Evolutionary conservation across 2,797 vertebrate species (phyloP), one percentile per base, ranked within the genome.

Genomic region (Etheostoma perlongum): DNA sequence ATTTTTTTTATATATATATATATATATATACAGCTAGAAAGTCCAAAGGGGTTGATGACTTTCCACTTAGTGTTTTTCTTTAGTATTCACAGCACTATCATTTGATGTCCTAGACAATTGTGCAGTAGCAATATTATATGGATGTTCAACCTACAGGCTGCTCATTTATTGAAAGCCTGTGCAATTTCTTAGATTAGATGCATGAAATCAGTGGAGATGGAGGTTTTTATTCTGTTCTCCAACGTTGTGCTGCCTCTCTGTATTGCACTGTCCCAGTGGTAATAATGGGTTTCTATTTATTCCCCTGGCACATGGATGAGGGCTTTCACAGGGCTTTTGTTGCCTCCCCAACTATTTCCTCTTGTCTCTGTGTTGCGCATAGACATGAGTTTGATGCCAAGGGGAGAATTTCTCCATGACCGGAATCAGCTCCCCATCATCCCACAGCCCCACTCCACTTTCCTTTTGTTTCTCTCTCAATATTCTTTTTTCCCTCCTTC

Each of bases 271-370:
- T 75, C 80, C 81, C 71, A 64, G 66, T 71, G 77, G 57, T 86
- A 87, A 92, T 84, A 84, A 88, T 74, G 73, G 77, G 14, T 88
- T 83, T 86, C 78, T 89, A 82, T 92, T 89, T 86, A 84, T 89
- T 90, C 86, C 78, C 76, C 66, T 74, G 78, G 69, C 79, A 74
- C 81, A 51, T 47, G 57, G 80, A 86, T 72, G 61, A 88, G 76
- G 70, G 71, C 72, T 88, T 88, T 88, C 78, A 79, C 64, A 18
- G 51, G 52, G 75, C 70, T 75, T 88, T 89, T 91, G 85, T 88
- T 89, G 69, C 72, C 80, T 91, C 66, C 58, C 8, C 52, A 83
- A 73, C 69, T 27, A 60, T 83, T 91, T 87, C 85, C 81, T 81
- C 75, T 74, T 53, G 67, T 79, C 77, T 83, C 77, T 42, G 53